Base-by-base conservation (phyloP, 1,140 invertebrate genomes). In the Wiebesia pumilae region DNA sequence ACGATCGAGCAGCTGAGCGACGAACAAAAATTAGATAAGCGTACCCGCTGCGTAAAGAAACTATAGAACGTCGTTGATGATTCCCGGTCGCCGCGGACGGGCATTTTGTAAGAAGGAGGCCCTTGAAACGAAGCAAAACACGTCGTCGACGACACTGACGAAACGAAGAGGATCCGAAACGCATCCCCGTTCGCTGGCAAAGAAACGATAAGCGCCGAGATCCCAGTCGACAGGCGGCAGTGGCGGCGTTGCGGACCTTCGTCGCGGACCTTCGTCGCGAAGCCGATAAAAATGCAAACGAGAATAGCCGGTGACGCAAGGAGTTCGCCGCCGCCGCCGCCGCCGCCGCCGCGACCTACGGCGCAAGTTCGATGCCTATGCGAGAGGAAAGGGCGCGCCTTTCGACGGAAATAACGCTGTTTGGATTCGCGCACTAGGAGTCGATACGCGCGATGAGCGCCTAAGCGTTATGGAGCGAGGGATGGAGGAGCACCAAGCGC, bases 251-350 rank as follows among this genome's bases (percentile, higher is more conserved):
- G 78, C 89, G 87, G 87, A 88, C 88, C 87, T 83, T 85, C 75
- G 87, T 77, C 87, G 85, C 88, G 86, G 87, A 88, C 88, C 88
- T 84, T 86, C 77, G 87, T 78, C 87, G 85, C 87, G 86, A 82
- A 86, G 69, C 80, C 88, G 90, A 89, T 89, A 89, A 75, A 85
- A 85, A 88, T 75, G 85, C 73, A 87, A 87, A 87, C 89, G 87
- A 89, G 89, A 90, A 90, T 89, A 90, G 88, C 89, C 58, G 54
- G 78, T 90, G 90, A 90, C 89, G 90, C 89, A 89, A 90, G 88
- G 75, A 88, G 81, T 10, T 19, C 14, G 80, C 35, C 19, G 73
- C 43, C 35, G 4, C 67, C 16, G 35, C 21, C 7, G 7, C 24
- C 35, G n/a, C 47, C 12, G 58, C 58, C n/a, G 73, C 43, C 35